Conservation (phyloP, 2,113 vertebrate species). For the Pelecanoides urinatrix region DNA sequence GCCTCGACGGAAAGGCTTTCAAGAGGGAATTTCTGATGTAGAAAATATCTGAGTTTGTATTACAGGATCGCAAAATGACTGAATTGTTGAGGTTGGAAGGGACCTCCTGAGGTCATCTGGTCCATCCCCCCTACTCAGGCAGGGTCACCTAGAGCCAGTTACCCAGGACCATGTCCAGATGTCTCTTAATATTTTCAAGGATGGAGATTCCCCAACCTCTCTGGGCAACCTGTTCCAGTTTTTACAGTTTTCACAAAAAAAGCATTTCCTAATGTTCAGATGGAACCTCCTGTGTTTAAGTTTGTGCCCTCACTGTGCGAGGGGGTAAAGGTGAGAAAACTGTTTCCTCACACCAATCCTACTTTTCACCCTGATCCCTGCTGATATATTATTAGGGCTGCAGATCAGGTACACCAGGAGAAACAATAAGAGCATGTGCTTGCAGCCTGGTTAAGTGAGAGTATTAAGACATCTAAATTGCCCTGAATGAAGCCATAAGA, state of each 20-base stretch:
- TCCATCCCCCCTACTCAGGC: neutral
- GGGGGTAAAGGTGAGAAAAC: neutral
- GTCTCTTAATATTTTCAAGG: neutral
- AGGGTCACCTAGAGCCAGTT: neutral
- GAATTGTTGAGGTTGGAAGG: constrained; percentile 40
- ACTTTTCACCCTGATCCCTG: neutral
- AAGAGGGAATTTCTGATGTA: neutral
- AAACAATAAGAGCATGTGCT: neutral
- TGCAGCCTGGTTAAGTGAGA: neutral
- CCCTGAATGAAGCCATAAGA: neutral
- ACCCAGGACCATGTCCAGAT: neutral
- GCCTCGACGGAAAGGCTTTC: neutral
- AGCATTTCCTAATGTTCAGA: neutral
- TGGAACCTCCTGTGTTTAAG: neutral
- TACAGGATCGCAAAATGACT: constrained; percentile 43
- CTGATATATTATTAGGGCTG: neutral
- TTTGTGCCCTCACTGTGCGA: too few species aligned
- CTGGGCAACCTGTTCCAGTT: neutral
- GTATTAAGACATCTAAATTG: neutral
- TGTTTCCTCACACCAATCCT: neutral
- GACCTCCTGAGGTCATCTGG: constrained; percentile 1
- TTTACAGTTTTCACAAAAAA: neutral
- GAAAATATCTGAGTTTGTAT: constrained; percentile 48
- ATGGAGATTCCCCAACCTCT: neutral
- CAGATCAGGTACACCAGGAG: neutral